phyloP scores from a whole-genome alignment of 2,113 vertebrate genomes.

The Diglossa brunneiventris region DNA sequence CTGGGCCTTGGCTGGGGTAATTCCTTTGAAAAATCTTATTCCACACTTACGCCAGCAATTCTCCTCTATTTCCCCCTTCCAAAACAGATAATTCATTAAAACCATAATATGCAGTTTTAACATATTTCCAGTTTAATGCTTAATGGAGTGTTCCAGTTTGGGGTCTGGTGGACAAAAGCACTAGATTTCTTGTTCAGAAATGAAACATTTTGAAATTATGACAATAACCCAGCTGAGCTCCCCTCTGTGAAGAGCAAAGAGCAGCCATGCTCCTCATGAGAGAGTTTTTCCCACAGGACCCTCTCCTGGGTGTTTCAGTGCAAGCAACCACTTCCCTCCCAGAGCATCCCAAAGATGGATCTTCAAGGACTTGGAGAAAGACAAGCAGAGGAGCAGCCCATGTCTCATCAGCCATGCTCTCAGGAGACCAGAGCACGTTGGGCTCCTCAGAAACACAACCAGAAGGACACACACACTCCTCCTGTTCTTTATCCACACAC shows the following conservation, averaged over 20 bases:
- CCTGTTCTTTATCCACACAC: neutral
- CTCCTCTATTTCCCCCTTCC: neutral
- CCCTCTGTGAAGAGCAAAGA: neutral
- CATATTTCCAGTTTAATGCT: neutral
- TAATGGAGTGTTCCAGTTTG: neutral
- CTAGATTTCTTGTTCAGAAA: neutral
- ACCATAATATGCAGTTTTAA: neutral
- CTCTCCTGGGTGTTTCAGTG: neutral
- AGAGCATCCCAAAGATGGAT: neutral
- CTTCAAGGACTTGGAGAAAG: neutral
- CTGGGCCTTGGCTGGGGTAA: conserved; percentile 42
- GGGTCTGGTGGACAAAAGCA: neutral
- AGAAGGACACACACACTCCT: neutral
- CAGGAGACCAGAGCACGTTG: fast-evolving
- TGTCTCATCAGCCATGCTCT: neutral
- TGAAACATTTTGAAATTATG: neutral
- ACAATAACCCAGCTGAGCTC: neutral
- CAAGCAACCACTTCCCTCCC: neutral
- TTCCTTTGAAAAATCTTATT: conserved; percentile 57
- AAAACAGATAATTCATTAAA: conserved; percentile 45
- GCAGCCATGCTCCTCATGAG: neutral
- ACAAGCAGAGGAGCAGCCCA: neutral
- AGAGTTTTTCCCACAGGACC: neutral
- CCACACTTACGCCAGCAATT: conserved; percentile 17
- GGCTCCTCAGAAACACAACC: neutral